phyloP scores from a whole-genome alignment of 2,888 invertebrate species.

The Eugnorisma glareosa region DNA sequence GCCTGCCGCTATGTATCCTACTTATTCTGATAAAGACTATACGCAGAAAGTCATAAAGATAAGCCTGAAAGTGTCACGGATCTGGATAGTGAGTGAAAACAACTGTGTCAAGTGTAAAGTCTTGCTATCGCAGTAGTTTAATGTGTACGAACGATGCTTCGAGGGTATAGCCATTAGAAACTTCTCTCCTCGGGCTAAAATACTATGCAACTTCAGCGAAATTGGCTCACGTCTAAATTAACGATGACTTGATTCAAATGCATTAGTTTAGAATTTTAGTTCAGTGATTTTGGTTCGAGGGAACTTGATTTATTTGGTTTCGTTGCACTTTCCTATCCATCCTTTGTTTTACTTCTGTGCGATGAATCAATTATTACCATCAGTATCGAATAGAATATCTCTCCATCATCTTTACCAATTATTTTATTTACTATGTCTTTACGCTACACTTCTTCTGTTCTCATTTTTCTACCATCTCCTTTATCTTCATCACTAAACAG shows the following conservation, averaged over 20 bases:
- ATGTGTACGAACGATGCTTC: slow-evolving; percentile 1
- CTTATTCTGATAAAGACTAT: slow-evolving; percentile 6
- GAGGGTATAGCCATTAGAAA: no score
- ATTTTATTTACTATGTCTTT: not conserved
- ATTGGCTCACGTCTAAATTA: not conserved
- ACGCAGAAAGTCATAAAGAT: slow-evolving; percentile 22
- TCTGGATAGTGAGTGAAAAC: slow-evolving; percentile 11
- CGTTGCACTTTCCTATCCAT: not conserved
- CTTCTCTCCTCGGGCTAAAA: not conserved
- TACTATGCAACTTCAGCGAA: not conserved
- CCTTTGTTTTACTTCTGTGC: no score
- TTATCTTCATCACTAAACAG: not conserved
- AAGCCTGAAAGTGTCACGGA: slow-evolving; percentile 26
- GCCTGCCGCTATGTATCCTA: not conserved
- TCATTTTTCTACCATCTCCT: not conserved
- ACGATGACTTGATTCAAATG: not conserved
- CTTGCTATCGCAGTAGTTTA: slow-evolving; percentile 11
- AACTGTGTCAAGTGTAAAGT: slow-evolving; percentile 23
- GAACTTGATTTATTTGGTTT: not conserved
- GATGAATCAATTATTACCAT: not conserved
- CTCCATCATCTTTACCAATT: not conserved
- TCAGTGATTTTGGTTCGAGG: not conserved
- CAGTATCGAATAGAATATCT: not conserved
- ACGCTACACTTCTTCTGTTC: not conserved
- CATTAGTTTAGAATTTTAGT: not conserved